phyloP scores from a whole-genome alignment of 2,888 invertebrate species.

The Hydroisotoma schaefferi region DNA sequence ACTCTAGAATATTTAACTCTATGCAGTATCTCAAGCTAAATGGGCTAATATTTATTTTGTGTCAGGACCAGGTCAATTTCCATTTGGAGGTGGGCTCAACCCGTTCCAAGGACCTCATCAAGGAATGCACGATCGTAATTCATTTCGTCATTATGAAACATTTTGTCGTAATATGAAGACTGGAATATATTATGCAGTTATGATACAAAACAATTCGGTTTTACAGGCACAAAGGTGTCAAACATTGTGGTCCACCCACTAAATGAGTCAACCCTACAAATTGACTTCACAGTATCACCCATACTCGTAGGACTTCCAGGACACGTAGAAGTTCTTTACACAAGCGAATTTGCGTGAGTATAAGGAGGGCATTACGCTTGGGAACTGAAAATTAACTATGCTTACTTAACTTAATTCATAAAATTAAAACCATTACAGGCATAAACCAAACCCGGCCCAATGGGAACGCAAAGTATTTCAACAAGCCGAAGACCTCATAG shows the following conservation, averaged over 20 bases:
- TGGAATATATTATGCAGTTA: too few species aligned
- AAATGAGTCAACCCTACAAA: constrained; percentile 72
- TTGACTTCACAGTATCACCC: constrained; percentile 76
- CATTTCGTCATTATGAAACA: too few species aligned
- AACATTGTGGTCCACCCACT: constrained; percentile 68
- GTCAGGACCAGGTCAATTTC: constrained; percentile 17
- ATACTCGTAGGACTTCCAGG: constrained; percentile 81
- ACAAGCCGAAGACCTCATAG: constrained; percentile 78
- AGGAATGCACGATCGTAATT: constrained; percentile 23
- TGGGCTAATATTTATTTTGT: too few species aligned
- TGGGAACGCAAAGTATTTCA: constrained; percentile 85
- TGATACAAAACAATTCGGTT: too few species aligned
- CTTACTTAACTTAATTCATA: neutral
- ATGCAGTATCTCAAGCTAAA: too few species aligned
- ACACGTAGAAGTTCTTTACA: constrained; percentile 80
- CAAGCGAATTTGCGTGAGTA: constrained; percentile 65
- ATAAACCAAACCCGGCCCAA: constrained; percentile 49
- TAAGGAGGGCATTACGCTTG: neutral
- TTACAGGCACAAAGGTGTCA: constrained; percentile 55
- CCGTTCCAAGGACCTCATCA: constrained; percentile 22
- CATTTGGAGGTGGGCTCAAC: constrained; percentile 29
- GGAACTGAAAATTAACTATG: neutral
- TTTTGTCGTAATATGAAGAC: too few species aligned
- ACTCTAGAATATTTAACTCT: too few species aligned
- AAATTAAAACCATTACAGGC: constrained; percentile 26